Base-by-base conservation (phyloP, 2,797 vertebrate species). In the Periophthalmus magnuspinnatus region DNA sequence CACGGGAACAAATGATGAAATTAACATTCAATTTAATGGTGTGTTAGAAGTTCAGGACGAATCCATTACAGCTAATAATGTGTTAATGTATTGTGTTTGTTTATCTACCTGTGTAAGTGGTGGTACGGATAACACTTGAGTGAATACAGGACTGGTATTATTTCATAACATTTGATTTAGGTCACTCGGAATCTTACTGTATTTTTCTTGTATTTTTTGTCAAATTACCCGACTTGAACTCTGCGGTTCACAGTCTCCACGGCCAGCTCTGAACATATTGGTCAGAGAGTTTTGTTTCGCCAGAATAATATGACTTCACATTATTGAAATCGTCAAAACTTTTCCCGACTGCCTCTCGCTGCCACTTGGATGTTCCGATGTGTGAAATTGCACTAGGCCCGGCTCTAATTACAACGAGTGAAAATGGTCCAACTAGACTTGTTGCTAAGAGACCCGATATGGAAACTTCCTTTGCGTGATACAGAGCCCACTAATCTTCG, bases 321-420 rank as follows among this genome's bases (percentile, higher is more conserved):
- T 56, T 78, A 57, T 81, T 73, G 69, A 77, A 77, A 69, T 75
- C 69, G 76, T 84, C 80, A 73, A 75, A 87, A 86, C 70, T 71
- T 82, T 83, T 61, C 75, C 74, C 79, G 52, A 63, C 73, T 80
- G 55, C 28, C 65, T 75, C 67, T 80, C 17, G 3, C 64, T 68
- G 61, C 72, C 72, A 72, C 71, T 82, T 76, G 74, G 76, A 79
- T 24, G 58, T 76, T 71, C n/a, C 47, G 45, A 81, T 76, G 81
- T 84, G 83, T 72, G 64, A 86, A 85, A 82, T 84, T 80, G 69
- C 68, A 65, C 78, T 21, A 24, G 13, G 52, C 34, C 5, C 66
- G 5, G 73, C 69, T 86, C 71, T 81, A 86, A 87, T 81, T 77
- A 65, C 67, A 24, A 63, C 2, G 58, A 77, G 59, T 74, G 65